phyloP scores from a whole-genome alignment of 2,797 vertebrate species.

The Agapornis canus region DNA sequence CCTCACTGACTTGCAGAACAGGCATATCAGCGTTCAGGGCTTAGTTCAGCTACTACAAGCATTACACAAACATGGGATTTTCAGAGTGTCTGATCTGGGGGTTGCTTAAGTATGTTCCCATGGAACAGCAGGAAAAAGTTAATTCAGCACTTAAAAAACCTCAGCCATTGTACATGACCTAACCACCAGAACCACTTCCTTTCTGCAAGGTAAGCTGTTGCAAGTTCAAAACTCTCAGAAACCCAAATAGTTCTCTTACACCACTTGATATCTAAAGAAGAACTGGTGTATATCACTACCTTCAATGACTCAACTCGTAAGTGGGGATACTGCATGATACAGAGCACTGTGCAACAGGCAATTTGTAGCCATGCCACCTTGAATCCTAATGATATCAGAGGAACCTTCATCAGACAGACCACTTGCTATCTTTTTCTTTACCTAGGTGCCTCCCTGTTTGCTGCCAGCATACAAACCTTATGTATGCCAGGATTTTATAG shows the following conservation, averaged over 20 bases:
- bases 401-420: background rate
- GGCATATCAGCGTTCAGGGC: background rate
- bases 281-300: background rate
- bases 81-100: background rate
- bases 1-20: background rate
- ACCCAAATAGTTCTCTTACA: background rate
- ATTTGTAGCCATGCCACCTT: background rate
- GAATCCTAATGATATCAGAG: background rate
- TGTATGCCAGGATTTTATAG: background rate
- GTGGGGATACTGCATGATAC: rapidly evolving
- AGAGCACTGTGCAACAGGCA: background rate
- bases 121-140: background rate
- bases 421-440: background rate
- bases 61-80: background rate
- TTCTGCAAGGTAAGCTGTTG: background rate
- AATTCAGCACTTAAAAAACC: background rate
- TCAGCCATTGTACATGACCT: background rate
- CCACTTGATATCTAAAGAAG: background rate
- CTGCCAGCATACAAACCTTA: background rate
- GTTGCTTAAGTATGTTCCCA: background rate
- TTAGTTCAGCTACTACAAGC: background rate
- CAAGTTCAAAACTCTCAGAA: background rate
- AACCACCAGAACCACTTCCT: background rate
- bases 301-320: background rate
- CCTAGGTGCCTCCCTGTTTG: background rate